These are phyloP conservation scores for Pocota personata DNA, from an alignment of 2,888 invertebrate genomes.

Conservation along the genomic window DNA sequence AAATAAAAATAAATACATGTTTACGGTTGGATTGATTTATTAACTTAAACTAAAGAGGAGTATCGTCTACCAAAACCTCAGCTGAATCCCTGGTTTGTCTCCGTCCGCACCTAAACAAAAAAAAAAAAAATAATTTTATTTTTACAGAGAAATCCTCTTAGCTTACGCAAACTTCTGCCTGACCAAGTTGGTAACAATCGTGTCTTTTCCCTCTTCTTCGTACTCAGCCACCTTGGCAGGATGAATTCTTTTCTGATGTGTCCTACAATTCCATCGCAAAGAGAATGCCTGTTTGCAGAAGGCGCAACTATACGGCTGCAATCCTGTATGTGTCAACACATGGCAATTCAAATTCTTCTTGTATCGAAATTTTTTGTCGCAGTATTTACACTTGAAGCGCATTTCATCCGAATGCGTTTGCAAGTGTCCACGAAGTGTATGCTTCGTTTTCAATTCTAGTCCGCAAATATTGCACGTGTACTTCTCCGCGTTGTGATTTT, in stretches of 20 bases:
- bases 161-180: slow-evolving; percentile 58
- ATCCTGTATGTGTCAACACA: slow-evolving; percentile 35
- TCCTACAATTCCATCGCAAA: slow-evolving; percentile 37
- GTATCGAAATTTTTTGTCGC: slow-evolving; percentile 29
- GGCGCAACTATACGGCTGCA: slow-evolving; percentile 30
- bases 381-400: slow-evolving; percentile 31
- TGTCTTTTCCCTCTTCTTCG: slow-evolving; percentile 17
- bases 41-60: not conserved
- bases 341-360: slow-evolving; percentile 49
- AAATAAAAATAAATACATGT: not conserved
- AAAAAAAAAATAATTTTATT: not conserved
- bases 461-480: slow-evolving; percentile 35
- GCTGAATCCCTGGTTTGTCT: not conserved
- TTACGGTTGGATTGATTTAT: not conserved
- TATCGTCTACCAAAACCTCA: not conserved
- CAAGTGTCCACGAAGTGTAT: slow-evolving; percentile 47
- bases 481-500: slow-evolving; percentile 8
- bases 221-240: not conserved
- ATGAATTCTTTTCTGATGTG: slow-evolving; percentile 45
- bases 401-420: slow-evolving; percentile 27
- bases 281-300: slow-evolving; percentile 51
- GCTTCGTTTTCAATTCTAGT: slow-evolving; percentile 29
- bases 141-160: not conserved
- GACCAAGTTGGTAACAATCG: slow-evolving; percentile 25
- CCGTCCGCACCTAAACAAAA: slow-evolving; percentile 35